Evolutionary conservation across 1,140 invertebrate genomes (phyloP).

Genomic region (Drosophila teissieri): DNA sequence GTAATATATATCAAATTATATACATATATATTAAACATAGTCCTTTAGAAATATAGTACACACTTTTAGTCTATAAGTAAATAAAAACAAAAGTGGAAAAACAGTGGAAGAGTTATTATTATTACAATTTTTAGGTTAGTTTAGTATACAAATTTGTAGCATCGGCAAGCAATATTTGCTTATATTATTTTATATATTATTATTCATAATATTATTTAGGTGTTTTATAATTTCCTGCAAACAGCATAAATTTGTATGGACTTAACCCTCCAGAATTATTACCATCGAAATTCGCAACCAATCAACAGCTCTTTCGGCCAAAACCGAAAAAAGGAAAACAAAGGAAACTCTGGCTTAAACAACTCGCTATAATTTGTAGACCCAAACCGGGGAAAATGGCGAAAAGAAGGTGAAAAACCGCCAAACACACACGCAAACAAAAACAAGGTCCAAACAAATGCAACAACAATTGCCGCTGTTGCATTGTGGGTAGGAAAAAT

Average conservation of each 20-base stretch:
- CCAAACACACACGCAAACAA: conserved; percentile 72
- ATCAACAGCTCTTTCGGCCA: conserved; percentile 9
- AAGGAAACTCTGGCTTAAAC: conserved; percentile 28
- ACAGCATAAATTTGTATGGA: not conserved
- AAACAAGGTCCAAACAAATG: conserved; percentile 66
- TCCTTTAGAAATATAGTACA: too few species aligned
- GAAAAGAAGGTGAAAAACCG: conserved; percentile 65
- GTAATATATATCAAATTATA: too few species aligned
- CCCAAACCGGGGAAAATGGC: conserved; percentile 18
- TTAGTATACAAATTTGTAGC: too few species aligned
- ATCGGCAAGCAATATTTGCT: too few species aligned
- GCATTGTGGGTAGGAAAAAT: conserved; percentile 75
- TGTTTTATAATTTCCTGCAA: too few species aligned
- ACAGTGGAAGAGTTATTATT: too few species aligned
- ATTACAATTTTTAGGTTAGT: too few species aligned
- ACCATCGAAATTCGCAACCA: conserved; percentile 3
- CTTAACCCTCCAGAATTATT: not conserved
- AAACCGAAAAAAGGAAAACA: not conserved
- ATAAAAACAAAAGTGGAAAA: too few species aligned
- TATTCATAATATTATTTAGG: too few species aligned
- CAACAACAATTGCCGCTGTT: conserved; percentile 52
- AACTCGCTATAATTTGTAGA: conserved; percentile 40
- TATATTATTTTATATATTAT: not conserved
- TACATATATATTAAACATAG: too few species aligned
- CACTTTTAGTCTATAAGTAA: too few species aligned